Percentiles rank a stretch among this genome's conserved stretches.
These are phyloP conservation scores for Phylloscopus trochiloides DNA, from an alignment of 2,113 vertebrate genomes.

Conservation along the genomic window DNA sequence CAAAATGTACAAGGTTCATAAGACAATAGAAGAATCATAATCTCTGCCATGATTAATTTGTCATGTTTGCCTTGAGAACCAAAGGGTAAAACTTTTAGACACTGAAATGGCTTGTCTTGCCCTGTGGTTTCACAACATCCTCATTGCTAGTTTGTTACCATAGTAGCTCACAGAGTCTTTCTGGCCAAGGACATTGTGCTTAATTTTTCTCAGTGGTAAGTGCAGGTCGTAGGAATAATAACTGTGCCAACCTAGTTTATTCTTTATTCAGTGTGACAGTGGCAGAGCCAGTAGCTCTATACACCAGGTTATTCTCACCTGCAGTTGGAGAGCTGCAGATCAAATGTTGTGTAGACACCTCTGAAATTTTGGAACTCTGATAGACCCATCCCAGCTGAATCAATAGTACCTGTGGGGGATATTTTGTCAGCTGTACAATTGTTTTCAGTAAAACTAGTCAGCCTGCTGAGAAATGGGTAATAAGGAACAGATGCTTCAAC, in stretches of 20 bases:
- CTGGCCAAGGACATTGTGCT: neutral
- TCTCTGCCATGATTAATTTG: neutral
- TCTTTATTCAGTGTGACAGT: neutral
- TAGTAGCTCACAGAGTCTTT: neutral
- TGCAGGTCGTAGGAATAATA: neutral
- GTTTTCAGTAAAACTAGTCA: conserved; percentile 39
- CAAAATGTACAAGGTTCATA: neutral
- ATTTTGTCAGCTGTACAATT: conserved; percentile 18
- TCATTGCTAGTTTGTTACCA: neutral
- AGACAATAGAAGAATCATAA: neutral
- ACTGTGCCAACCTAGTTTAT: neutral
- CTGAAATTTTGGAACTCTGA: neutral
- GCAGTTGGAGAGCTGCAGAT: neutral
- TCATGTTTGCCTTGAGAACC: neutral
- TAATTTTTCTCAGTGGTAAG: neutral
- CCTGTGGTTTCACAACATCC: neutral
- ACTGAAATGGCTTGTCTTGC: neutral
- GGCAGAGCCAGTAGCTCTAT: neutral
- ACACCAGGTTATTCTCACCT: neutral
- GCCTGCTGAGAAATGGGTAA: conserved; percentile 50
- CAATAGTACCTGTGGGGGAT: neutral
- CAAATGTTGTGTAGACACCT: neutral
- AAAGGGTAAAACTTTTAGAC: neutral
- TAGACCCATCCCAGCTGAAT: neutral
- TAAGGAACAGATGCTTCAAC: conserved; percentile 54